Percentiles rank a stretch among this genome's conserved stretches.
Evolutionary conservation across 2,113 vertebrate genomes (phyloP).

Genomic region (Pteropus alecto): DNA sequence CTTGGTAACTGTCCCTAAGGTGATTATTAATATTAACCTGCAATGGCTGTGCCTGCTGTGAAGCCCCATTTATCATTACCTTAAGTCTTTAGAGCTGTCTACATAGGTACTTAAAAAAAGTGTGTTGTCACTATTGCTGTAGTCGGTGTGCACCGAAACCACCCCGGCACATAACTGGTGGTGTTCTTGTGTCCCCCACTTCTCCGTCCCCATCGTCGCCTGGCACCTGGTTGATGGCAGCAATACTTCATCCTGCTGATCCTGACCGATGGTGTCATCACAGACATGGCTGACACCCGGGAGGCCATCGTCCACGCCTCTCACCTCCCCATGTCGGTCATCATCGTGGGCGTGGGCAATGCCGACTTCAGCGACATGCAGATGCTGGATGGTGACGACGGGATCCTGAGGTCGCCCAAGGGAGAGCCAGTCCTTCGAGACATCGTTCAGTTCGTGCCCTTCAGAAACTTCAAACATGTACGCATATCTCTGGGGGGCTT

Average conservation of each 20-base stretch:
- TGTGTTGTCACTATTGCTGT: background rate
- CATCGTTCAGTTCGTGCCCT: slow-evolving; percentile 98
- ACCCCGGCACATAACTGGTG: background rate
- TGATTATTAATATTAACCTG: background rate
- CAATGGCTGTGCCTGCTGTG: background rate
- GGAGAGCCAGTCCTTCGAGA: slow-evolving; percentile 96
- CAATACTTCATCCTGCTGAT: slow-evolving; percentile 99
- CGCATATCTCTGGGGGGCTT: slow-evolving; percentile 70
- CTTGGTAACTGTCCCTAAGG: background rate
- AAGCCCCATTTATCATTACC: background rate
- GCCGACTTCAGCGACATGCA: slow-evolving; percentile 99
- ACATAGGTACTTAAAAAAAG: background rate
- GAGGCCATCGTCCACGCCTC: slow-evolving; percentile 98
- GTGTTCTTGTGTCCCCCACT: slow-evolving; percentile 11
- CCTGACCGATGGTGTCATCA: slow-evolving; percentile 97
- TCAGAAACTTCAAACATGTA: slow-evolving; percentile 98
- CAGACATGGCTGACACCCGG: slow-evolving; percentile 97
- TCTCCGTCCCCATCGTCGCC: fast-evolving
- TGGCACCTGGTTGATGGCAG: slow-evolving; percentile 74
- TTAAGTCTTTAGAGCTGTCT: background rate
- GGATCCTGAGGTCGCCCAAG: slow-evolving; percentile 93
- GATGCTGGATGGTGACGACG: slow-evolving; percentile 96
- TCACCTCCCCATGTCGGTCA: slow-evolving; percentile 98
- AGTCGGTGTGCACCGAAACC: background rate
- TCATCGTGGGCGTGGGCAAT: slow-evolving; percentile 96